These are phyloP conservation scores for Anguilla anguilla DNA, from an alignment of 2,797 vertebrate genomes.

Conservation along the genomic window DNA sequence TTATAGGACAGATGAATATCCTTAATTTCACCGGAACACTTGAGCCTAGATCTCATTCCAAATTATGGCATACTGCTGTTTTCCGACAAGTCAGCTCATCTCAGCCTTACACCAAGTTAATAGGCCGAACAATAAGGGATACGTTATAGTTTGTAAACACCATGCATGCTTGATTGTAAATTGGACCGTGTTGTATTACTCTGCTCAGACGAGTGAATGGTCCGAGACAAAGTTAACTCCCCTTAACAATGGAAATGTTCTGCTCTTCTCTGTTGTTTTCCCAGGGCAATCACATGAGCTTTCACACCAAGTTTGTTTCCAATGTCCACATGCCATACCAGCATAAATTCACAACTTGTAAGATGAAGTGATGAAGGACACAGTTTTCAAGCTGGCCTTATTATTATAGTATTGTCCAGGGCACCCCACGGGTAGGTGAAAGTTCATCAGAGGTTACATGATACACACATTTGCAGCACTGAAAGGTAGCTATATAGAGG, in stretches of 20 bases:
- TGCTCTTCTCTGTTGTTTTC: neutral
- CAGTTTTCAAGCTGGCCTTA: neutral
- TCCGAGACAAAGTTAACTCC: neutral
- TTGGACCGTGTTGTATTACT: neutral
- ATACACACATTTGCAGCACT: no score
- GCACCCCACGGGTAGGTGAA: no score
- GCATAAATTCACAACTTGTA: neutral
- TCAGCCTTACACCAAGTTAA: neutral
- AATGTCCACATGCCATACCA: neutral
- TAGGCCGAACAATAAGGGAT: neutral
- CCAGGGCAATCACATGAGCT: neutral
- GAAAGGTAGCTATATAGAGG: no score
- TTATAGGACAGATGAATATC: no score
- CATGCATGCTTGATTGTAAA: neutral
- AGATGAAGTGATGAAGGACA: neutral
- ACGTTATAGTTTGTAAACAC: neutral
- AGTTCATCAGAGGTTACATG: no score
- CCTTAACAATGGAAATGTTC: neutral
- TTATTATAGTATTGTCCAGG: neutral
- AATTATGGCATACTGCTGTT: no score
- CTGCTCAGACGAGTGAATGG: neutral
- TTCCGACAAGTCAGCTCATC: no score
- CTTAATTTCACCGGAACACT: no score
- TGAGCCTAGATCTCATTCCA: no score
- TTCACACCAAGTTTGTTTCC: neutral